A percentile compares a stretch with the other conserved stretches of the same genome.
phyloP scores from a whole-genome alignment of 2,888 invertebrate genomes.

The Notodonta ziczac region DNA sequence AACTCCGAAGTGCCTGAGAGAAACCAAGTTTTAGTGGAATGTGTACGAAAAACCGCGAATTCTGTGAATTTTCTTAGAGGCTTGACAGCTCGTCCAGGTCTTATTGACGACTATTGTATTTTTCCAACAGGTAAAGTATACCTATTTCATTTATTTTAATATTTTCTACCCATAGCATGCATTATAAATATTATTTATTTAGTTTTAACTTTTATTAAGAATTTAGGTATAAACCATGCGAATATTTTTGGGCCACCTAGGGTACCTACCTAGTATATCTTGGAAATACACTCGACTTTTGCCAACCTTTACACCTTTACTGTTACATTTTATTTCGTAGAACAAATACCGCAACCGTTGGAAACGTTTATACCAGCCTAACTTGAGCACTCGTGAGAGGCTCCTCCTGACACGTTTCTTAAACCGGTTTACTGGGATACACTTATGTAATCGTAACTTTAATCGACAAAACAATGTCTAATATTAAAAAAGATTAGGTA shows the following conservation, averaged over 20 bases:
- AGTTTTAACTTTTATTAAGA: no score
- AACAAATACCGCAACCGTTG: constrained; percentile 22
- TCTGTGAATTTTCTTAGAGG: constrained; percentile 56
- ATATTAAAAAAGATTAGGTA: constrained; percentile 12
- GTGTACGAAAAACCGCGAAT: constrained; percentile 53
- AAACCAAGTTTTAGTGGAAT: constrained; percentile 49
- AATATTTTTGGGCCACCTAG: no score
- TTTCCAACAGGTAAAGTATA: constrained; percentile 68
- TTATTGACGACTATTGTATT: constrained; percentile 61
- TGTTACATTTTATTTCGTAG: neutral
- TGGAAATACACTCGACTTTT: no score
- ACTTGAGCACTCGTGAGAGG: constrained; percentile 58
- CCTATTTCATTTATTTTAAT: constrained; percentile 8
- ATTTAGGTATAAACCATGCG: no score
- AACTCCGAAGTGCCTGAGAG: constrained; percentile 43
- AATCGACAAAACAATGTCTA: constrained; percentile 58
- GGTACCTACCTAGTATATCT: no score
- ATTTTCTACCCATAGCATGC: neutral
- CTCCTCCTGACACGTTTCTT: constrained; percentile 81
- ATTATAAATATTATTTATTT: neutral
- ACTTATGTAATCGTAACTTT: constrained; percentile 76
- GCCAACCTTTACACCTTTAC: no score
- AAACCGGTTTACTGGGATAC: constrained; percentile 77
- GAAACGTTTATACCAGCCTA: constrained; percentile 19
- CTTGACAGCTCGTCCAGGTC: constrained; percentile 51